Percentiles rank a stretch among this genome's conserved stretches.
phyloP scores from a whole-genome alignment of 2,113 vertebrate genomes.

The Sturnira hondurensis region DNA sequence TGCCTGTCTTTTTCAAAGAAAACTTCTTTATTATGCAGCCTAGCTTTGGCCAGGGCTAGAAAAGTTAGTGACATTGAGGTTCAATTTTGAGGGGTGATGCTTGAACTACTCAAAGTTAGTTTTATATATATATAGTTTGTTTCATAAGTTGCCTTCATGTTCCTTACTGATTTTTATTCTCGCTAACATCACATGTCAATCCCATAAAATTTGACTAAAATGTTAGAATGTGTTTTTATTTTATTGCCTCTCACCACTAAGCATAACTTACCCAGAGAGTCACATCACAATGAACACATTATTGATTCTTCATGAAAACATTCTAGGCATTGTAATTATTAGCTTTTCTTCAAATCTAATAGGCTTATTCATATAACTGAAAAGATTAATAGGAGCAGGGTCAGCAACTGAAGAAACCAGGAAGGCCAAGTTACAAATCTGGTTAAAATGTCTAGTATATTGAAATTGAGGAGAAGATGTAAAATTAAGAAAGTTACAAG shows the following conservation, averaged over 20 bases:
- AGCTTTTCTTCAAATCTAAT: constrained; percentile 34
- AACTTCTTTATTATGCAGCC: background rate
- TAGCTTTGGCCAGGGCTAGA: background rate
- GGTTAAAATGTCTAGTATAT: constrained; percentile 70
- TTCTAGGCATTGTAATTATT: constrained; percentile 35
- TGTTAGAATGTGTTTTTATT: constrained; percentile 38
- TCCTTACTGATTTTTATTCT: constrained; percentile 41
- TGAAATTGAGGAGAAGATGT: constrained; percentile 70
- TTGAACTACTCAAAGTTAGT: background rate
- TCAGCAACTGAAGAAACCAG: constrained; percentile 48
- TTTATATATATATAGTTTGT: background rate
- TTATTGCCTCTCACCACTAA: constrained; percentile 37
- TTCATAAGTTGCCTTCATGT: background rate
- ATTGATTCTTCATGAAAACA: constrained; percentile 54
- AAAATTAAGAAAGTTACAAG: constrained; percentile 77
- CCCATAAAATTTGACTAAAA: constrained; percentile 52
- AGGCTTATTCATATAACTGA: constrained; percentile 41
- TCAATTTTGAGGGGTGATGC: background rate
- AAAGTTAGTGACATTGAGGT: background rate
- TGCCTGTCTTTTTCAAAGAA: background rate
- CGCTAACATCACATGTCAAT: background rate
- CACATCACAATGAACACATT: background rate
- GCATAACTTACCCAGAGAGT: constrained; percentile 22
- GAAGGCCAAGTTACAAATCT: constrained; percentile 58
- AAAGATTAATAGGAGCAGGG: constrained; percentile 55